Evolutionary conservation across 1,140 invertebrate species (phyloP).

Genomic region (Drosophila jambulina): DNA sequence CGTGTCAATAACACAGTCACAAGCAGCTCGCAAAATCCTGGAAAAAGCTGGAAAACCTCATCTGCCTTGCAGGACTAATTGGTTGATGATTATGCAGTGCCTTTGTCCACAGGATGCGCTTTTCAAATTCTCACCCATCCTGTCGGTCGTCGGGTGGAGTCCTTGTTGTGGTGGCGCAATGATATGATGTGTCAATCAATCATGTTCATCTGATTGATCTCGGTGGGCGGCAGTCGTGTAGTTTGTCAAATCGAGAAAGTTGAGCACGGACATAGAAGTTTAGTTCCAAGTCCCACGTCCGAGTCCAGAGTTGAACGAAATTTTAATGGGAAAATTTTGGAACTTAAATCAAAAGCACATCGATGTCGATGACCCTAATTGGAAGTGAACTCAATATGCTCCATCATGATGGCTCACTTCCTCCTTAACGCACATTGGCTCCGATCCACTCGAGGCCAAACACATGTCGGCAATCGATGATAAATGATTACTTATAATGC

Average conservation of each 20-base stretch:
- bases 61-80: constrained; percentile 49
- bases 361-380: constrained; percentile 33
- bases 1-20: constrained; percentile 26
- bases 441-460: constrained; percentile 61
- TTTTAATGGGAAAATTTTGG: constrained; percentile 29
- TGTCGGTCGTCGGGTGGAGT: constrained; percentile 22
- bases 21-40: constrained; percentile 25
- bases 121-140: constrained; percentile 64
- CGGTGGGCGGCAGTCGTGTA: constrained; percentile 49
- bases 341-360: constrained; percentile 38
- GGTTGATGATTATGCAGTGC: constrained; percentile 29
- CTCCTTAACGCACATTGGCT: constrained; percentile 45
- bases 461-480: constrained; percentile 75
- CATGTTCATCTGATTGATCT: constrained; percentile 62
- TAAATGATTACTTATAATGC: constrained; percentile 72
- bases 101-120: constrained; percentile 45
- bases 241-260: constrained; percentile 55
- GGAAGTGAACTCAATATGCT: constrained; percentile 37
- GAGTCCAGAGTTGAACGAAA: neutral
- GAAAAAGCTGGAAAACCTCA: constrained; percentile 26
- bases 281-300: neutral
- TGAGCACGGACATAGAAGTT: constrained; percentile 22
- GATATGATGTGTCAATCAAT: constrained; percentile 76
- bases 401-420: constrained; percentile 46
- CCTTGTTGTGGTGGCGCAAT: constrained; percentile 8